Evolutionary conservation across 2,888 invertebrate genomes (phyloP), one percentile per base, ranked within the genome.

Genomic region (Spisula subtruncata): DNA sequence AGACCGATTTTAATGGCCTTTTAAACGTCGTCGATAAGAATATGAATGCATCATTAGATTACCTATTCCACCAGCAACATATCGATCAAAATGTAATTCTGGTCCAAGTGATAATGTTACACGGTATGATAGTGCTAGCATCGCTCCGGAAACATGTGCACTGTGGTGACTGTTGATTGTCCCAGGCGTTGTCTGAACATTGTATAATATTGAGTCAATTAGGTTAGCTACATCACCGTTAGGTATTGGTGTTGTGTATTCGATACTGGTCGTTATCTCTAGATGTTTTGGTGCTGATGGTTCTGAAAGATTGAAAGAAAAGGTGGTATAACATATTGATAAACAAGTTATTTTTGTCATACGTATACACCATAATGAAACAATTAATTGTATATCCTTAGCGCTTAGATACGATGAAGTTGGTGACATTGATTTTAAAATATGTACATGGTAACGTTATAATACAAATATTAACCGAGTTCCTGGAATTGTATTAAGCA

Each of bases 41-140:
- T 51, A 51, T 16, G 14, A 51, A 51, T 10, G 16, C 51, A 51
- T 51, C 12, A 51, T 25, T 1, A 25, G 25, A 48, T 75, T 83
- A 83, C 87, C 75, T 32, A 8, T 82, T 35, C 83, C 83, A 25
- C 18, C 32, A 6, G 87, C 75, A 1, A 83, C 35, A 14, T 66
- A 41, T 4, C 41, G 32, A 29, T 79, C 41, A n/a, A 48, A 54
- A 46, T 87, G 75, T 32, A 87, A 29, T 5, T 87, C 87, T n/a
- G 83, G 82, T 4, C 83, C 87, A 8, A 32, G 75, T 2, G 25
- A 41, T 25, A 56, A 35, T 6, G 75, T 35, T 32, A 87, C 54
- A n/a, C 32, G 29, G 6, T 83, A 75, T 8, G 83, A 14, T 48
- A 83, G 12, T 1, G 83, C 41, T 25, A 87, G 32, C 12, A 2